Conservation (phyloP, 2,797 vertebrate genomes). For the Mormyrops boulengeri region DNA sequence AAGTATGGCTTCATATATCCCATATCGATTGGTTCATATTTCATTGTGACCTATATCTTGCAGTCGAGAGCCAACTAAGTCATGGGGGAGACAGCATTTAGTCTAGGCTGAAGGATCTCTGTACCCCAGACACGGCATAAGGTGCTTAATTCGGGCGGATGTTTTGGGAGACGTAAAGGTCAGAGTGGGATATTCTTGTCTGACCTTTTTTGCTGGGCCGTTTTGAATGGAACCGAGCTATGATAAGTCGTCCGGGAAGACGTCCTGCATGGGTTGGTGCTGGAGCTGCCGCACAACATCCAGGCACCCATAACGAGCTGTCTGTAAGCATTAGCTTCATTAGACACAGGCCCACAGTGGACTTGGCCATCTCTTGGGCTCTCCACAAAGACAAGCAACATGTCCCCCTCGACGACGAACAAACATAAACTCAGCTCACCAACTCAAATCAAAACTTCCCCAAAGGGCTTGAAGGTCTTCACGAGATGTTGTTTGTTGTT, state of each 20-base stretch:
- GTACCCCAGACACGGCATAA: not conserved
- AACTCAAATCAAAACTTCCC: not conserved
- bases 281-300: not conserved
- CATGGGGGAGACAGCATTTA: not conserved
- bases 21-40: not conserved
- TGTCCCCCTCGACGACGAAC: too few species aligned
- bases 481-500: not conserved
- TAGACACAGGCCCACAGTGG: not conserved
- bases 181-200: slow-evolving; percentile 15
- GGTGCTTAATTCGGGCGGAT: slow-evolving; percentile 17
- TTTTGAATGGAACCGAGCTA: not conserved
- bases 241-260: not conserved
- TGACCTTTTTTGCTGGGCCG: slow-evolving; percentile 10
- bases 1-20: not conserved
- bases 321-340: slow-evolving; percentile 8
- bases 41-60: not conserved
- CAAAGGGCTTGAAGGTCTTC: not conserved
- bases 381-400: not conserved
- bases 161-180: slow-evolving; percentile 11
- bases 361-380: not conserved
- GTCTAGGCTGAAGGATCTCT: not conserved
- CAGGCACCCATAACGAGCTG: slow-evolving; percentile 10
- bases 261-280: not conserved
- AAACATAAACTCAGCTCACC: not conserved
- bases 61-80: not conserved